phyloP scores from a whole-genome alignment of 2,113 vertebrate genomes.

The Noctilio leporinus region DNA sequence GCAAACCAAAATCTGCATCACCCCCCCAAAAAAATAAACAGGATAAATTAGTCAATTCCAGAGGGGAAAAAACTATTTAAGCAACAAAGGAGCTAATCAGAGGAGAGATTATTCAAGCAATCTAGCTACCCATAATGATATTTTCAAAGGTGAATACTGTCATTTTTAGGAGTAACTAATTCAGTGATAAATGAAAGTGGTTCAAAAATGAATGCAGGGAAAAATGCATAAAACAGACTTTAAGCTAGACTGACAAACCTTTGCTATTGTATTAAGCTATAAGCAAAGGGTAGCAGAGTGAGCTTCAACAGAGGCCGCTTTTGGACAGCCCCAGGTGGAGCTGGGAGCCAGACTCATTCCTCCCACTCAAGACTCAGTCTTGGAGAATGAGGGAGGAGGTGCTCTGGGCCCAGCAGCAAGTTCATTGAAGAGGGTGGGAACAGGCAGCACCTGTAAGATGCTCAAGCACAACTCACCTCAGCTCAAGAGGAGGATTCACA shows the following conservation, averaged over 20 bases:
- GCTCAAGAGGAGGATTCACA: not conserved
- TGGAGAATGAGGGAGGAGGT: not conserved
- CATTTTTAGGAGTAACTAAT: not conserved
- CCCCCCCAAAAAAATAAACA: not conserved
- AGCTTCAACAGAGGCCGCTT: not conserved
- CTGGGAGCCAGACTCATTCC: not conserved
- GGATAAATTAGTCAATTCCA: not conserved
- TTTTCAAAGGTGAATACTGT: not conserved
- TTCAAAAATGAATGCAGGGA: not conserved
- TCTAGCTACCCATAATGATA: not conserved
- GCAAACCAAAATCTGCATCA: not conserved
- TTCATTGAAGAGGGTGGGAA: rapidly evolving
- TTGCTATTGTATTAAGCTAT: not conserved
- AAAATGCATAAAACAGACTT: not conserved
- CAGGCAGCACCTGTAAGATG: not conserved
- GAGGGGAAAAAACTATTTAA: not conserved
- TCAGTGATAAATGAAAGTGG: not conserved
- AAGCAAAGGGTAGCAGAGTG: not conserved
- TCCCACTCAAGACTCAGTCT: not conserved
- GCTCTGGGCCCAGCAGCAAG: not conserved
- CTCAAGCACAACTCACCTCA: not conserved
- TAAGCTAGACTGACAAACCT: not conserved
- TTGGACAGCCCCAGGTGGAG: too few relatives aligned
- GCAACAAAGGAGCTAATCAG: not conserved
- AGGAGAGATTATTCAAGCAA: not conserved